A percentile compares a stretch with the other conserved stretches of the same genome.
Conservation (phyloP, 2,888 invertebrate species). For the Sphinx pinastri region DNA sequence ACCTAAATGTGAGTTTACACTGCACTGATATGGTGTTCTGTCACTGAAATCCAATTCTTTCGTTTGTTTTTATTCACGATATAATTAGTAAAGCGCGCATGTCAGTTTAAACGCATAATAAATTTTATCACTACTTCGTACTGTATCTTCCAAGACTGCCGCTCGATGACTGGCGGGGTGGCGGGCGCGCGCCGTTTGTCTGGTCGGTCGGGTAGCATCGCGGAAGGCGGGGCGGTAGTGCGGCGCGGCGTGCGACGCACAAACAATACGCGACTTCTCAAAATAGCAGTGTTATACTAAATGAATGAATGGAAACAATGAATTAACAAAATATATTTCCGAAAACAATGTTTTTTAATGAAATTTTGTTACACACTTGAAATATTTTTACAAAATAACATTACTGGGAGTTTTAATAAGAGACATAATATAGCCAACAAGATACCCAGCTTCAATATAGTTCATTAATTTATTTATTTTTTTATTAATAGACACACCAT, state of each 20-base stretch:
- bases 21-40: constrained; percentile 65
- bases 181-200: constrained; percentile 54
- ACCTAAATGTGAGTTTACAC: constrained; percentile 57
- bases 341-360: not conserved
- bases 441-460: too few relatives aligned
- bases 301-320: constrained; percentile 53
- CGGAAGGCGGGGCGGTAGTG: constrained; percentile 41
- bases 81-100: constrained; percentile 72
- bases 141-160: constrained; percentile 59
- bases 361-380: too few relatives aligned
- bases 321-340: not conserved
- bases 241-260: constrained; percentile 43
- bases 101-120: constrained; percentile 59
- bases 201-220: constrained; percentile 57
- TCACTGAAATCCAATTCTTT: constrained; percentile 77
- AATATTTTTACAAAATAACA: too few relatives aligned
- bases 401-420: too few relatives aligned
- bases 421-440: too few relatives aligned
- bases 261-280: constrained; percentile 40
- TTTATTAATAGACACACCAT: too few relatives aligned
- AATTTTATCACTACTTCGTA: constrained; percentile 39
- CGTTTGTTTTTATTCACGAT: constrained; percentile 76
- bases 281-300: constrained; percentile 51
- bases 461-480: too few relatives aligned
- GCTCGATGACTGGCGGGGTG: constrained; percentile 77